These are phyloP conservation scores for Ariolimax columbianus DNA, from an alignment of 2,888 invertebrate genomes.

Conservation along the genomic window DNA sequence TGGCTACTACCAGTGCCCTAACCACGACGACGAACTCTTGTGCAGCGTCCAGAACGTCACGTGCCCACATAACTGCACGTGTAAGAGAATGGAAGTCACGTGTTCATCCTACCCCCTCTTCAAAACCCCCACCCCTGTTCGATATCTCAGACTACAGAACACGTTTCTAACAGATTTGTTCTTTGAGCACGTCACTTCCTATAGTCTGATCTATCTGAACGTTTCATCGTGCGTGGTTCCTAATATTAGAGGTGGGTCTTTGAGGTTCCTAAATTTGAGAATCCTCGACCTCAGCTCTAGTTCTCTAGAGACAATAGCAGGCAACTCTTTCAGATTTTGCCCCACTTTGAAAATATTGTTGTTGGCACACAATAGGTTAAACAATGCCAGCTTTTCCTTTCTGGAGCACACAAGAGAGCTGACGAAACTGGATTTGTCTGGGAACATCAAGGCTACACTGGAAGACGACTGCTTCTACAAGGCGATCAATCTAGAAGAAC, in stretches of 20 bases:
- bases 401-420: not conserved
- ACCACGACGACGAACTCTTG: conserved; percentile 52
- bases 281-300: conserved; percentile 44
- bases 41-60: conserved; percentile 38
- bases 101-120: conserved; percentile 28
- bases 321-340: conserved; percentile 20
- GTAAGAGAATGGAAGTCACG: conserved; percentile 42
- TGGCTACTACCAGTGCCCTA: conserved; percentile 51
- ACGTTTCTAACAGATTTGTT: not conserved
- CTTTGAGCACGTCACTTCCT: not conserved
- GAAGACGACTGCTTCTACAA: not conserved
- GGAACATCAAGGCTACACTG: conserved; percentile 6
- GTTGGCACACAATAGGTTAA: conserved; percentile 24
- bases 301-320: not conserved
- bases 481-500: conserved; percentile 1
- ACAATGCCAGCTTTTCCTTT: not conserved
- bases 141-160: not conserved
- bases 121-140: not conserved
- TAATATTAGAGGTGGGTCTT: not conserved
- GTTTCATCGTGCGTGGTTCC: conserved; percentile 10
- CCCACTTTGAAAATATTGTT: conserved; percentile 29
- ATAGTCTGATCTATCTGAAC: conserved; percentile 43
- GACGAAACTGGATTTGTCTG: conserved; percentile 33
- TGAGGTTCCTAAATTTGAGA: conserved; percentile 28
- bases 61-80: conserved; percentile 49